Conservation (phyloP, 2,888 invertebrate genomes). For the Lordiphosa andalusiaca region DNA sequence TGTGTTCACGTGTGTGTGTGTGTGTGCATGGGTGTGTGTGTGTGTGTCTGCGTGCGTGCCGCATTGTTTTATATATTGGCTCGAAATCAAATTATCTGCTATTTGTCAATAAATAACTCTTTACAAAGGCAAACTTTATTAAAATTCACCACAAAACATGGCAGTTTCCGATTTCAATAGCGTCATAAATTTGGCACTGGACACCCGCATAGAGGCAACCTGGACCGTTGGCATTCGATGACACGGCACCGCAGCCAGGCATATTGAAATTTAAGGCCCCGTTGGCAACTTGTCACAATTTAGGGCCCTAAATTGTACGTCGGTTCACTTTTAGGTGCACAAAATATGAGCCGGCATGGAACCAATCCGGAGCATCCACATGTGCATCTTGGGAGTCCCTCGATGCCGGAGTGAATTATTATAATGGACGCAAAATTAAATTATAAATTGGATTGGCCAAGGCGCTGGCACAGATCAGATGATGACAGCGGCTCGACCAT, state of each 20-base stretch:
- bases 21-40: too few relatives aligned
- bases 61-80: conserved; percentile 68
- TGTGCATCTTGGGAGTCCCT: conserved; percentile 2
- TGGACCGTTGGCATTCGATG: conserved; percentile 33
- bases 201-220: conserved; percentile 31
- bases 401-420: conserved; percentile 49
- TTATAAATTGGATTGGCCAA: conserved; percentile 59
- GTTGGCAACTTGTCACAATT: conserved; percentile 70
- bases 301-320: conserved; percentile 64
- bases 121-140: conserved; percentile 68
- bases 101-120: conserved; percentile 71
- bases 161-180: conserved; percentile 75
- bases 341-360: conserved; percentile 74
- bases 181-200: conserved; percentile 64
- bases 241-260: conserved; percentile 45
- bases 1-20: conserved; percentile 13
- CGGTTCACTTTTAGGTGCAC: conserved; percentile 27
- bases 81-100: conserved; percentile 71
- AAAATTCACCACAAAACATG: conserved; percentile 73
- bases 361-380: conserved; percentile 59
- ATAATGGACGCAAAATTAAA: conserved; percentile 51
- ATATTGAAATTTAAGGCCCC: conserved; percentile 72
- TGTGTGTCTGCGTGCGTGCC: conserved; percentile 17
- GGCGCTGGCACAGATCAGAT: conserved; percentile 40
- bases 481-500: conserved; percentile 36